Conservation (phyloP, 2,113 vertebrate genomes). For the Rhodinocichla rosea region DNA sequence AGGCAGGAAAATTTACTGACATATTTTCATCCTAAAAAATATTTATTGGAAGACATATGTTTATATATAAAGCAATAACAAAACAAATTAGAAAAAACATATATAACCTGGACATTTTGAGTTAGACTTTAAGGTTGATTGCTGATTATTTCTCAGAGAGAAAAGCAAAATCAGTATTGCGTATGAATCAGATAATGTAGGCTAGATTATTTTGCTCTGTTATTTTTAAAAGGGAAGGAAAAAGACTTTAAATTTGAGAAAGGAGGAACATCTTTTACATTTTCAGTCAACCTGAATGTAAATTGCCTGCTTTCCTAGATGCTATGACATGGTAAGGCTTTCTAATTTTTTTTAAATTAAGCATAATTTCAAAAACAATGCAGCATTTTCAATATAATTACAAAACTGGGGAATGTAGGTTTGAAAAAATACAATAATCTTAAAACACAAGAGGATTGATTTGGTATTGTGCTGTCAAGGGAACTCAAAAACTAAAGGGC, state of each 20-base stretch:
- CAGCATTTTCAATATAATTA: background rate
- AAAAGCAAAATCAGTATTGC: background rate
- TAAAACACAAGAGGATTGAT: background rate
- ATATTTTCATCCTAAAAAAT: background rate
- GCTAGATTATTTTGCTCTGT: background rate
- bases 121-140: background rate
- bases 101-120: background rate
- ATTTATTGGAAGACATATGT: background rate
- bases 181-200: background rate
- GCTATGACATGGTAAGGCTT: background rate
- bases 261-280: background rate
- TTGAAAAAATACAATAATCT: background rate
- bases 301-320: background rate
- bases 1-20: background rate
- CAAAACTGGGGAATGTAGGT: background rate
- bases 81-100: background rate
- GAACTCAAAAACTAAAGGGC: background rate
- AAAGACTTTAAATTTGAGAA: background rate
- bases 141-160: background rate
- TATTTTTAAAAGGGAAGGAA: background rate
- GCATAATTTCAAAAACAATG: background rate
- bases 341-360: background rate
- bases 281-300: background rate
- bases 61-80: background rate
- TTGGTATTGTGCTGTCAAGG: background rate